These are phyloP conservation scores for Tyrannus savana DNA, from an alignment of 2,113 vertebrate species.

Conservation along the genomic window DNA sequence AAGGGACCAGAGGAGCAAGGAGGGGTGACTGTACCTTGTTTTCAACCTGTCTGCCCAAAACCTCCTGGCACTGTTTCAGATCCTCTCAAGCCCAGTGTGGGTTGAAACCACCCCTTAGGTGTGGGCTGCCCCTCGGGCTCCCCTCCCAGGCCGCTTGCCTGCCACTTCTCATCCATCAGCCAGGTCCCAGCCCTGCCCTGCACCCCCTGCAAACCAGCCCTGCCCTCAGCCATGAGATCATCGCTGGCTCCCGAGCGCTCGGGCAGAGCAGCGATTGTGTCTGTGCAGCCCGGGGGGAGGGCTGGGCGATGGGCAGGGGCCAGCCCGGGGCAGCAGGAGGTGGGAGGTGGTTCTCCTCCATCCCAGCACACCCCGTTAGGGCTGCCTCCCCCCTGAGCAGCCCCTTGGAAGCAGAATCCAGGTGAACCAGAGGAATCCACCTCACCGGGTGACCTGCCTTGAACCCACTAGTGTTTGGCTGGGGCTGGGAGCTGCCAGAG, in stretches of 20 bases:
- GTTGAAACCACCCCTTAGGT: not conserved
- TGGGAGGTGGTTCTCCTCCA: not conserved
- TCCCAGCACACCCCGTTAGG: not conserved
- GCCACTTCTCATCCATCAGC: slow-evolving; percentile 15
- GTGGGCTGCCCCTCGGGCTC: not conserved
- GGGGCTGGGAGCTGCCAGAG: not conserved
- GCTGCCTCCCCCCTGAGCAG: not conserved
- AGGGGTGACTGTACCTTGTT: not conserved
- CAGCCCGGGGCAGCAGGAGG: not conserved
- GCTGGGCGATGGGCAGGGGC: not conserved
- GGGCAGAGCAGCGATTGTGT: not conserved
- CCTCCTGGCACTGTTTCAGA: not conserved
- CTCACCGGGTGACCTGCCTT: not conserved
- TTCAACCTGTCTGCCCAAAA: not conserved
- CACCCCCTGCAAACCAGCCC: not conserved
- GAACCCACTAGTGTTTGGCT: not conserved
- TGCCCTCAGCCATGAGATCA: slow-evolving; percentile 1
- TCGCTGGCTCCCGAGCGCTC: not conserved
- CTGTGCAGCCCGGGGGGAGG: not conserved
- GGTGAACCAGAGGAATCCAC: not conserved
- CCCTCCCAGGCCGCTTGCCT: slow-evolving; percentile 4
- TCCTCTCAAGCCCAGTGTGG: not conserved
- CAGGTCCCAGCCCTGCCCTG: slow-evolving; percentile 30
- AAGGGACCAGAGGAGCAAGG: not conserved
- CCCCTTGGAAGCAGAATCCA: not conserved